Conservation (phyloP, 2,113 vertebrate genomes). For the Chionodraco myersi region DNA sequence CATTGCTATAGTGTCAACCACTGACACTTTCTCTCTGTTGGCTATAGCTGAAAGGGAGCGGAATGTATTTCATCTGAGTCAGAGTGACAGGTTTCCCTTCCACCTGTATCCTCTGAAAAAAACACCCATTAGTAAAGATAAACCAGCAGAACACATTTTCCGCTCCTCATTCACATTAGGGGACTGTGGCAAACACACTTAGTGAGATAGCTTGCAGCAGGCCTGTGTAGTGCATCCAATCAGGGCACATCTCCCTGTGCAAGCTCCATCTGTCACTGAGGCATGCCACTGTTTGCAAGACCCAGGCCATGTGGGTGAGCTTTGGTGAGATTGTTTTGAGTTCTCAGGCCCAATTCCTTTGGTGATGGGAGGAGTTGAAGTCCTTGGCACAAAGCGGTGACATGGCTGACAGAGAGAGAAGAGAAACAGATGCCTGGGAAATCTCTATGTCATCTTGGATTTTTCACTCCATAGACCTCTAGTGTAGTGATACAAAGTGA, state of each 20-base stretch:
- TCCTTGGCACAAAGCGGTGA: slow-evolving; percentile 54
- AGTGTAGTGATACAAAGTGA: slow-evolving; percentile 17
- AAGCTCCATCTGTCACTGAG: slow-evolving; percentile 75
- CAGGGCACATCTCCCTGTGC: slow-evolving; percentile 49
- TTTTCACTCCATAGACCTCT: slow-evolving; percentile 31
- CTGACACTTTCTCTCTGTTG: too few species aligned
- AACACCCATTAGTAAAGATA: slow-evolving; percentile 7
- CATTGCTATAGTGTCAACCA: too few species aligned
- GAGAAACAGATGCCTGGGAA: slow-evolving; percentile 55
- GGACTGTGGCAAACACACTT: slow-evolving; percentile 28
- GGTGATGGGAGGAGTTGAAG: slow-evolving; percentile 50
- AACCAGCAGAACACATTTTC: slow-evolving; percentile 14
- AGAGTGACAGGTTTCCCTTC: slow-evolving; percentile 6
- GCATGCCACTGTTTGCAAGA: slow-evolving; percentile 61
- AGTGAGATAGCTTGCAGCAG: slow-evolving; percentile 42
- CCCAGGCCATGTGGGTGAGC: slow-evolving; percentile 58
- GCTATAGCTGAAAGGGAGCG: too few species aligned
- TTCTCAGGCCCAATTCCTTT: slow-evolving; percentile 42
- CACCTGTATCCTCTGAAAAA: slow-evolving; percentile 26
- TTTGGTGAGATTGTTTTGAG: slow-evolving; percentile 53
- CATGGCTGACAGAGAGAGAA: slow-evolving; percentile 38
- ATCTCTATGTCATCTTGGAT: slow-evolving; percentile 52
- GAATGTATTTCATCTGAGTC: not conserved
- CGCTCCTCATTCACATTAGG: slow-evolving; percentile 16
- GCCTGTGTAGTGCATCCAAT: slow-evolving; percentile 60